A percentile compares a stretch with the other conserved stretches of the same genome.
phyloP scores from a whole-genome alignment of 2,113 vertebrate species.

The Colinus virginianus region DNA sequence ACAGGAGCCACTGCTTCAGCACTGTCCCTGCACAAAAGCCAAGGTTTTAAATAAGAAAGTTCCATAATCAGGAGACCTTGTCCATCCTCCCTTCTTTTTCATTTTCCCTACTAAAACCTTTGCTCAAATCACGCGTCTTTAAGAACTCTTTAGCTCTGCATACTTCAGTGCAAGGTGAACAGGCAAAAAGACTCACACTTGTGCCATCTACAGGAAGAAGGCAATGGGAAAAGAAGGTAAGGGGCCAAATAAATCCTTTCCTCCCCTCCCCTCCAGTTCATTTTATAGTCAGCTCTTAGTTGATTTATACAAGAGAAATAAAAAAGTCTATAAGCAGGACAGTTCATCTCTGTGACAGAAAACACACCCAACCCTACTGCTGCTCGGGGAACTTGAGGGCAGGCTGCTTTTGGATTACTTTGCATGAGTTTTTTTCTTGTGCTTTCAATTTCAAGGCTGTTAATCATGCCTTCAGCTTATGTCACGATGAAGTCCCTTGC shows the following conservation, averaged over 20 bases:
- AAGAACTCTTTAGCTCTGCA: not conserved
- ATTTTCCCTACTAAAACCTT: not conserved
- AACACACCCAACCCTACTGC: not conserved
- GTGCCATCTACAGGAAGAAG: not conserved
- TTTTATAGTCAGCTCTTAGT: constrained; percentile 33
- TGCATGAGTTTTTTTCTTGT: not conserved
- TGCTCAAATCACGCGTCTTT: not conserved
- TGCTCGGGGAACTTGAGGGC: not conserved
- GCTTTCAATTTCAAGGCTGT: constrained; percentile 25
- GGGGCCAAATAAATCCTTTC: not conserved
- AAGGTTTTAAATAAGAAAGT: not conserved
- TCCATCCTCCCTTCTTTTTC: not conserved
- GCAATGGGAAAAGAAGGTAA: constrained; percentile 11
- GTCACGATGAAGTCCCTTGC: constrained; percentile 34
- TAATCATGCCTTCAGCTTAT: constrained; percentile 47
- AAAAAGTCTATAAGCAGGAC: constrained; percentile 39
- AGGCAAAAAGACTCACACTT: not conserved
- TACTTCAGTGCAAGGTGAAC: not conserved
- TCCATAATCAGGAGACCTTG: not conserved
- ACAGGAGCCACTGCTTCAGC: not conserved
- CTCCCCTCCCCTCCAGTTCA: not conserved
- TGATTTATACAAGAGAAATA: constrained; percentile 54
- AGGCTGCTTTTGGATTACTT: constrained; percentile 33
- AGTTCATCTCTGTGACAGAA: constrained; percentile 22
- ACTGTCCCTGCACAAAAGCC: not conserved